Percentiles rank a stretch among this genome's conserved stretches.
Evolutionary conservation across 92 coral and sea anemone species (phyloP).

Genomic region (Desmophyllum pertusum): DNA sequence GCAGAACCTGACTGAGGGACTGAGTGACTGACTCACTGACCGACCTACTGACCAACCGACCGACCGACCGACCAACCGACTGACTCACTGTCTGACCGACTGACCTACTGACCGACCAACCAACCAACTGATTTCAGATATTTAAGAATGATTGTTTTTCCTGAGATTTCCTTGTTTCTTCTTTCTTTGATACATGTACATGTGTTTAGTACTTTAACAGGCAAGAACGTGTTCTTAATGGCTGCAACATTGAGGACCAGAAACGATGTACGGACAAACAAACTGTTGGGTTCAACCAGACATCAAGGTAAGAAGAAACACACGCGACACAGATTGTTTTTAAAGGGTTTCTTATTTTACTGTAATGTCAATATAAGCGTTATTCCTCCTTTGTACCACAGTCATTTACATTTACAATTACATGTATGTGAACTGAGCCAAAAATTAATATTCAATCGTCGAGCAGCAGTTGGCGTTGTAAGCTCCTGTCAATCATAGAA

Average conservation of each 20-base stretch:
- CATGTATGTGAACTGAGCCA: background rate
- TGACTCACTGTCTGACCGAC: no score
- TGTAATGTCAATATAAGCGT: background rate
- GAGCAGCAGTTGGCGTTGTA: background rate
- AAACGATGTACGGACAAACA: slow-evolving; percentile 99
- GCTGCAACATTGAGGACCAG: slow-evolving; percentile 99
- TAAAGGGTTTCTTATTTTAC: background rate
- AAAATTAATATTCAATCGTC: no score
- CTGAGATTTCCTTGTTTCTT: background rate
- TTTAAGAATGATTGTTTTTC: background rate
- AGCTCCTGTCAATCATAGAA: background rate
- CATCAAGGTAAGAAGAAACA: slow-evolving; percentile 72
- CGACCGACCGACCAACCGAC: no score
- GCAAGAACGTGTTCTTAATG: slow-evolving; percentile 85
- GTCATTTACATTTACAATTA: no score
- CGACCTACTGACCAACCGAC: no score
- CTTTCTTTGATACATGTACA: no score
- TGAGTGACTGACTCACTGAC: no score
- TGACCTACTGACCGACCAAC: no score
- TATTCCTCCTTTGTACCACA: background rate
- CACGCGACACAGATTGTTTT: background rate
- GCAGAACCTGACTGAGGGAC: no score
- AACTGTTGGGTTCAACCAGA: slow-evolving; percentile 99
- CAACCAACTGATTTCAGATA: background rate
- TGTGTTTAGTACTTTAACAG: slow-evolving; percentile 77